Base-by-base conservation (phyloP, 1,140 invertebrate species). In the Diabrotica undecimpunctata region DNA sequence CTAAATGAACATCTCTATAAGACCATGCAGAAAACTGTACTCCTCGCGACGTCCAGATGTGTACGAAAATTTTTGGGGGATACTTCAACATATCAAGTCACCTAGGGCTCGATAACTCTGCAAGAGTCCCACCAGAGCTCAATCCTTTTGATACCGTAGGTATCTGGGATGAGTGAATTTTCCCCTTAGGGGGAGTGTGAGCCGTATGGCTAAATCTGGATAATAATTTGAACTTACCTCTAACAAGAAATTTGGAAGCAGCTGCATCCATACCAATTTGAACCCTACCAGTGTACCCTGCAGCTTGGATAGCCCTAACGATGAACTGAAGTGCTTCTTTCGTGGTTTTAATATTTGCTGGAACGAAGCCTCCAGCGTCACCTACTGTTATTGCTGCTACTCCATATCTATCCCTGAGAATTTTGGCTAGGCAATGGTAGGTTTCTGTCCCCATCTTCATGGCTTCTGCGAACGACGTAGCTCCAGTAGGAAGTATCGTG, bases 241-340 rank as follows among this genome's bases (percentile, higher is more conserved):
- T 87, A 74, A 90, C 89, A 75, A 77, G 84, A 84, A 99, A 99
- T 81, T 99, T 97, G 13, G 96, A 98, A 5, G 97, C 96, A 46
- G 97, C 97, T 37, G 98, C 95, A 83, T 99, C 97, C 97, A 99
- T 99, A 59, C 95, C 97, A 79, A 99, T 99, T 75, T 97, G 90
- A 77, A 96, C 84, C 80, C 95, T 94, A 67, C 94, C 95, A 72
- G 90, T 92, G 81, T 97, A 98, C 50, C 95, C 94, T 79, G 94
- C 94, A 76, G 93, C 92, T 69, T 90, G 89, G 76, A 99, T 98
- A 67, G 97, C 96, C 74, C 91, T 88, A 37, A 87, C 88, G 70
- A 99, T 92, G 5, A 99, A 84, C 69, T 87, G 87, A 5, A 99
- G 83, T 68, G 86, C 91, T 85, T 99, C 96, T 77, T 96, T 95